Evolutionary conservation across 2,113 vertebrate genomes (phyloP), one percentile per base, ranked within the genome.

Genomic region (Eulemur macaco): DNA sequence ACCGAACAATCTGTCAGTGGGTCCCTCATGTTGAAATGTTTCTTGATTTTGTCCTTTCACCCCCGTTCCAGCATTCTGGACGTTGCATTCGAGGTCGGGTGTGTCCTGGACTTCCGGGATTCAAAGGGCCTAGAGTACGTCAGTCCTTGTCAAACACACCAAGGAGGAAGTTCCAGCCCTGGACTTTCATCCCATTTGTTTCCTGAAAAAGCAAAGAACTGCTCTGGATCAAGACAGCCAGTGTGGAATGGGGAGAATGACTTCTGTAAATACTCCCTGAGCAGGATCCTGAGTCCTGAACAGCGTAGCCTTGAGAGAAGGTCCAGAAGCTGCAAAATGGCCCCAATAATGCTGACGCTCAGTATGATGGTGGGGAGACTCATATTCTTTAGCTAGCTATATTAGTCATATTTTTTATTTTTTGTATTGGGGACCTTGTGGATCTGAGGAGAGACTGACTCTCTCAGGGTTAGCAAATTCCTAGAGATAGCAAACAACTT

Each of bases 21-120:
- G 87, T 99, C 99, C 98, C 98, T 99, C 99, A 99, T 99, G 98
- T 98, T 99, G 97, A 92, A 98, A 92, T 96, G 96, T 31, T 74
- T 86, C 81, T 89, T 68, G 42, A 92, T 83, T 95, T 91, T 98
- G 98, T 86, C 98, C 96, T 97, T 95, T 89, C 92, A 98, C 98
- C 98, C 98, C 98, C 88, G 86, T 47, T 71, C 47, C 63, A 76
- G 91, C 50, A 29, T 77, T 80, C 69, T 69, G 86, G 71, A 93
- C 45, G 4, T 76, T 78, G 94, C 29, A 84, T 25, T 95, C 91
- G 85, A 87, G 78, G 71, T 23, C 95, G 96, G 96, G 97, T 94
- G 97, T 97, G 97, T 82, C n/a, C 60, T 64, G 86, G 56, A 94
- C 85, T 98, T 97, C 96, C 94, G 83, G 92, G 88, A 93, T 78